Conservation (phyloP, 2,113 vertebrate genomes). For the Caracal caracal region DNA sequence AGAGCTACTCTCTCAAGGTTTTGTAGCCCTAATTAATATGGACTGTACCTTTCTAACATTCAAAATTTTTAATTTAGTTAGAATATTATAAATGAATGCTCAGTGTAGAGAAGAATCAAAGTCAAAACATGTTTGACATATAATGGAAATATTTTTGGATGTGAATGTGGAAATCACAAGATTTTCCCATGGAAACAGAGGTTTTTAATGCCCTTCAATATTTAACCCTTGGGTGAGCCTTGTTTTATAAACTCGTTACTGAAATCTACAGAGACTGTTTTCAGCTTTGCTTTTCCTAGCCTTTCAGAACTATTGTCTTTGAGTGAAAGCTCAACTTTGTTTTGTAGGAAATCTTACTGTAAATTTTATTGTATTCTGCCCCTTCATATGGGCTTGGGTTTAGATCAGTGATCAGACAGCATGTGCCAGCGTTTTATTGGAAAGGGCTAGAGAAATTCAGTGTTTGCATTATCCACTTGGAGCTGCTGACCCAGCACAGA, state of each 20-base stretch:
- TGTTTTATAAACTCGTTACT: neutral
- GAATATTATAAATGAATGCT: neutral
- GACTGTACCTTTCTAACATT: slow-evolving; percentile 3
- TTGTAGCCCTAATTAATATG: neutral
- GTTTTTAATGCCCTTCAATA: neutral
- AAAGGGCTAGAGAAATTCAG: slow-evolving; percentile 66
- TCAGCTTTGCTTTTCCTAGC: slow-evolving; percentile 29
- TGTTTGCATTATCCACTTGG: slow-evolving; percentile 70
- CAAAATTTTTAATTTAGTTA: slow-evolving; percentile 6
- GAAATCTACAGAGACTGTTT: neutral
- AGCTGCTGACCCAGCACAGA: slow-evolving; percentile 78
- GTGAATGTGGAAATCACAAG: neutral
- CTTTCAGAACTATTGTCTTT: slow-evolving; percentile 8
- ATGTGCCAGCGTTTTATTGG: slow-evolving; percentile 73
- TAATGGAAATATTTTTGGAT: slow-evolving; percentile 29
- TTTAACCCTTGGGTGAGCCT: neutral
- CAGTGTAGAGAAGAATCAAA: neutral
- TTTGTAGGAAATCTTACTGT: neutral
- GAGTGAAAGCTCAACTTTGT: neutral
- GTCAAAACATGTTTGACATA: neutral
- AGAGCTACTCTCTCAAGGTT: neutral
- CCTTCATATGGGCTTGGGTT: slow-evolving; percentile 55
- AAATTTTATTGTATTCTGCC: slow-evolving; percentile 39
- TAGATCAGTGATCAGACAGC: slow-evolving; percentile 31
- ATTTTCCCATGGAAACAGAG: slow-evolving; percentile 13